These are phyloP conservation scores for Meloe dianella DNA, from an alignment of 2,888 invertebrate species.

Conservation along the genomic window DNA sequence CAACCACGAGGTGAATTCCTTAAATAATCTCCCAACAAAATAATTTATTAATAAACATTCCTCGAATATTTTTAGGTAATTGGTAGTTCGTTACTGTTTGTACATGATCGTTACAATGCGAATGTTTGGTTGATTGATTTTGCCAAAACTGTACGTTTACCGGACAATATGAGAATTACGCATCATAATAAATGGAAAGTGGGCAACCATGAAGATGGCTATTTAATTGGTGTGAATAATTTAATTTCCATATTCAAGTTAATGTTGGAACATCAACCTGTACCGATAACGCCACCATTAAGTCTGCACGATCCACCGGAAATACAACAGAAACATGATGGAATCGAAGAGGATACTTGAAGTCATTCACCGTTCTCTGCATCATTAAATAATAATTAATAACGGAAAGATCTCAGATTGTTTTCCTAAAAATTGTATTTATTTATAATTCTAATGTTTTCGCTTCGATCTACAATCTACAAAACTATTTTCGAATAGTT, in stretches of 20 bases:
- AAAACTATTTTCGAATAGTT: too few species aligned
- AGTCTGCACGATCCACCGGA: conserved; percentile 49
- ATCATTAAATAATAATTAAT: not conserved
- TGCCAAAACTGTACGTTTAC: conserved; percentile 89
- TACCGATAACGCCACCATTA: conserved; percentile 53
- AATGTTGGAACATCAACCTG: conserved; percentile 61
- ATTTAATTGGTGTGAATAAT: conserved; percentile 90
- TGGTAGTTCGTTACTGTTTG: conserved; percentile 92
- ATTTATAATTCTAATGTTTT: not conserved
- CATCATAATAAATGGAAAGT: conserved; percentile 89
- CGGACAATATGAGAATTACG: conserved; percentile 73
- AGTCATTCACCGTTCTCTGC: too few species aligned
- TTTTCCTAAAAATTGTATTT: not conserved
- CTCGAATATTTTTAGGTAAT: conserved; percentile 69
- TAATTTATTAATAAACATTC: not conserved
- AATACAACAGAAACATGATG: conserved; percentile 31
- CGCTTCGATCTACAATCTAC: too few species aligned
- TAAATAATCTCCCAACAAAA: not conserved
- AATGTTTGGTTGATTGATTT: conserved; percentile 98
- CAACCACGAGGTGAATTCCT: conserved; percentile 74
- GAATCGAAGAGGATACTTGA: conserved; percentile 21
- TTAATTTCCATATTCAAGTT: conserved; percentile 83
- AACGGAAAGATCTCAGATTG: not conserved
- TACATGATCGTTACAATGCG: conserved; percentile 87
- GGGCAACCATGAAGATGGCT: conserved; percentile 96